Base-by-base conservation (phyloP, 2,113 vertebrate genomes). In the Trichomycterus rosablanca region DNA sequence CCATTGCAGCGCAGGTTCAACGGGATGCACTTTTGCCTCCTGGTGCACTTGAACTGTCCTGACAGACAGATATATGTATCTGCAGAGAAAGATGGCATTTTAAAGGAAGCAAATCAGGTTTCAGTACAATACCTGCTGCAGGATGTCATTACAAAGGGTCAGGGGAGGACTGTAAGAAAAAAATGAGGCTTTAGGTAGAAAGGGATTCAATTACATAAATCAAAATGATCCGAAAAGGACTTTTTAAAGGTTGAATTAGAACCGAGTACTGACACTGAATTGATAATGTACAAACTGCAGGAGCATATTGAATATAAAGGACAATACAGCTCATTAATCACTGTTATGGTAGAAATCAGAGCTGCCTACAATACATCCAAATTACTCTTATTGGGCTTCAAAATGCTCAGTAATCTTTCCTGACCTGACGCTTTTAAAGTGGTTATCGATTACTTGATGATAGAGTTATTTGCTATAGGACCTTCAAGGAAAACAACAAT, bases 41-140 rank as follows among this genome's bases (percentile, higher is more conserved):
- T 89, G 2, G 89, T 91, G 78, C 96, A 99, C 80, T 98, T 99
- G 81, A 99, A 98, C 71, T 98, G 96, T 40, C 94, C 94, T 0
- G 95, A 91, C 68, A 99, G 85, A 68, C 96, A 99, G 71, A 97
- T 89, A 24, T 99, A 94, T 0, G 95, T 94, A 70, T 98, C 96
- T 99, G 74, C 6, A 82, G 81, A 39, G 58, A 50, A 5, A 61
- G 15, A 66, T 39, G 43, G 30, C 34, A 30, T 59, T 58, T 39
- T 19, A 68, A 16, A n/a, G 22, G 15, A 46, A 44, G 40, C 1
- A 18, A 54, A 43, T 52, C 18, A 49, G 16, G 14, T 45, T 67
- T 45, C 9, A 52, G 8, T 15, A 49, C 3, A 16, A 43, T 18
- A 40, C 32, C 14, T 34, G 20, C 24, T 11, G 2, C 43, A 20